Evolutionary conservation across 2,888 invertebrate genomes (phyloP).

Genomic region (Platycheirus albimanus): DNA sequence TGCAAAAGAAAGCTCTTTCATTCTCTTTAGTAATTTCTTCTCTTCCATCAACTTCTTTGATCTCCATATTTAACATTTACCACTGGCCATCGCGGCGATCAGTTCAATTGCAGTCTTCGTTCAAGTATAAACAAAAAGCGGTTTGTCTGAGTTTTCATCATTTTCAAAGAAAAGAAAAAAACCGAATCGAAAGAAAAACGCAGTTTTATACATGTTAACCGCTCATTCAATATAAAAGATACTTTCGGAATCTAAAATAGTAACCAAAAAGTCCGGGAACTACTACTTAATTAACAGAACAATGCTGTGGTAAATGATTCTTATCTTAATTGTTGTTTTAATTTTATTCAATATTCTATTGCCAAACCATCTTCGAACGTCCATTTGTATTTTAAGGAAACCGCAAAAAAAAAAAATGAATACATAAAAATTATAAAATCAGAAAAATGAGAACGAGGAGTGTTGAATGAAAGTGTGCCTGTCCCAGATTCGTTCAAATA

Average conservation of each 20-base stretch:
- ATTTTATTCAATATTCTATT: slow-evolving; percentile 3
- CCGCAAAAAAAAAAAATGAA: slow-evolving; percentile 19
- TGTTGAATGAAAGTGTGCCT: slow-evolving; percentile 64
- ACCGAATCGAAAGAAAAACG: slow-evolving; percentile 5
- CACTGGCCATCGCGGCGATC: slow-evolving; percentile 59
- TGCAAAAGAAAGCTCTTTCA: slow-evolving; percentile 63
- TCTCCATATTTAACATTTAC: slow-evolving; percentile 68
- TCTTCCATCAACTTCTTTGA: slow-evolving; percentile 54
- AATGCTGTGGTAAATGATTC: slow-evolving; percentile 52
- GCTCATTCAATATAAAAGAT: slow-evolving; percentile 20
- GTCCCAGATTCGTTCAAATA: slow-evolving; percentile 54
- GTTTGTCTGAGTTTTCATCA: not conserved
- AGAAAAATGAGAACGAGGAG: slow-evolving; percentile 25
- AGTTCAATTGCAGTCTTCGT: slow-evolving; percentile 62
- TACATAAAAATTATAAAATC: slow-evolving; percentile 36
- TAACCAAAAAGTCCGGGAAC: not conserved
- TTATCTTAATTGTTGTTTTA: not conserved
- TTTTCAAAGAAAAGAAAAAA: not conserved
- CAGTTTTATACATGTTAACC: no score
- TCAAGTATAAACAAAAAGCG: slow-evolving; percentile 36
- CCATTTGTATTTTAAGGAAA: slow-evolving; percentile 37
- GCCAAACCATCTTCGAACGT: slow-evolving; percentile 31
- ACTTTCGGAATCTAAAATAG: slow-evolving; percentile 27
- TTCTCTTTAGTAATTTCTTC: slow-evolving; percentile 9
- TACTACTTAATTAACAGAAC: not conserved